Conservation (phyloP, 2,113 vertebrate species). For the Malurus cyaneus region DNA sequence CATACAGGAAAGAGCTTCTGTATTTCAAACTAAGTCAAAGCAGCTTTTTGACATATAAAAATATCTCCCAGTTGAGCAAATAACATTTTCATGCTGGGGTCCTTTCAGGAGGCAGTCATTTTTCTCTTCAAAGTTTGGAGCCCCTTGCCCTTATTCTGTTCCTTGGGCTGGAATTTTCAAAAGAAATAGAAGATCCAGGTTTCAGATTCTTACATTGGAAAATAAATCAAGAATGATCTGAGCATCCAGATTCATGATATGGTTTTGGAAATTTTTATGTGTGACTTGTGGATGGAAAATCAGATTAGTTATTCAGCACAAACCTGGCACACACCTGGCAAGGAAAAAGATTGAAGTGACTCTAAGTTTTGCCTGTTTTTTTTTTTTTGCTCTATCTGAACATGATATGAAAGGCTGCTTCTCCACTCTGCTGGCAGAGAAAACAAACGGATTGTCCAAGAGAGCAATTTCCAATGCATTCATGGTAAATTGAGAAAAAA, state of each 20-base stretch:
- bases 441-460: not conserved
- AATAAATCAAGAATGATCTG: not conserved
- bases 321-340: not conserved
- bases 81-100: not conserved
- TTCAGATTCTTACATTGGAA: not conserved
- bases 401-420: not conserved
- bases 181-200: not conserved
- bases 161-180: not conserved
- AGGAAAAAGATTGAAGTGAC: not conserved
- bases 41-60: not conserved
- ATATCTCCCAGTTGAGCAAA: not conserved
- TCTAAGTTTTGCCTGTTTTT: not conserved
- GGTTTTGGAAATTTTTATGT: not conserved
- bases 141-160: not conserved
- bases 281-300: not conserved
- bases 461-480: constrained; percentile 14
- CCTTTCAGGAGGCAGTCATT: not conserved
- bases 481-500: not conserved
- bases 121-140: not conserved
- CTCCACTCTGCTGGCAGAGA: not conserved
- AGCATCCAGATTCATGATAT: not conserved
- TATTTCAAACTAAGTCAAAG: not conserved
- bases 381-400: not conserved
- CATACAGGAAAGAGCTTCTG: not conserved
- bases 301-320: not conserved